Conservation (phyloP, 2,113 vertebrate species). For the Nycticorax nycticorax region DNA sequence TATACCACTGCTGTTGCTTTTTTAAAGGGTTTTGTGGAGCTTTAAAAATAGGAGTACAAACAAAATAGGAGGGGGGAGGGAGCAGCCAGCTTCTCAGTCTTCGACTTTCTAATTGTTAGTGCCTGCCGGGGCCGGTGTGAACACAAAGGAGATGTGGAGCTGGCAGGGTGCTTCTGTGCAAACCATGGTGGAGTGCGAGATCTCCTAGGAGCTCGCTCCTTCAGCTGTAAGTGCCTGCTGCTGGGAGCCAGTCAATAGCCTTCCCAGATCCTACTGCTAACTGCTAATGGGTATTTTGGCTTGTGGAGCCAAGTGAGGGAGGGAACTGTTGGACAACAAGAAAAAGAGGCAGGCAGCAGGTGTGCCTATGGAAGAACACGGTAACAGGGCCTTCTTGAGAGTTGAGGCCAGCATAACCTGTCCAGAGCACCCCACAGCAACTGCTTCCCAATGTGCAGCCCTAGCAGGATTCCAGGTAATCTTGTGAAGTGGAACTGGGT, state of each 20-base stretch:
- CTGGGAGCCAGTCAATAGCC: not conserved
- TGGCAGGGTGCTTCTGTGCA: not conserved
- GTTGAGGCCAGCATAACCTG: not conserved
- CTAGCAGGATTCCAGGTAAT: slow-evolving; percentile 38
- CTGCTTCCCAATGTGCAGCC: not conserved
- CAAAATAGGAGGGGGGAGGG: not conserved
- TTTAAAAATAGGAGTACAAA: slow-evolving; percentile 47
- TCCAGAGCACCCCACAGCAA: not conserved
- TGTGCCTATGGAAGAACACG: not conserved
- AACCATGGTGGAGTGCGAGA: not conserved
- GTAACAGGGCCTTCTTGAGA: not conserved
- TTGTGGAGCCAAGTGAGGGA: not conserved
- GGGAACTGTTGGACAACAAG: not conserved
- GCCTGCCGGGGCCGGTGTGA: not conserved
- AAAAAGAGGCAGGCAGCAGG: not conserved
- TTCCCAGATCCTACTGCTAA: not conserved
- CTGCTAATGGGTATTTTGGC: not conserved
- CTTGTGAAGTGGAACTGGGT: not conserved
- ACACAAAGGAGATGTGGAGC: not conserved
- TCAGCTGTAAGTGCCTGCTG: not conserved
- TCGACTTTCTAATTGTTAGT: not conserved
- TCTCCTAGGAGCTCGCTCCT: not conserved
- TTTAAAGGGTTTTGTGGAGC: slow-evolving; percentile 1
- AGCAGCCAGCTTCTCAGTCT: not conserved
- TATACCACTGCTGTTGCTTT: not conserved